A percentile compares a stretch with the other conserved stretches of the same genome.
phyloP scores from a whole-genome alignment of 2,797 vertebrate species.

The Euthynnus affinis region DNA sequence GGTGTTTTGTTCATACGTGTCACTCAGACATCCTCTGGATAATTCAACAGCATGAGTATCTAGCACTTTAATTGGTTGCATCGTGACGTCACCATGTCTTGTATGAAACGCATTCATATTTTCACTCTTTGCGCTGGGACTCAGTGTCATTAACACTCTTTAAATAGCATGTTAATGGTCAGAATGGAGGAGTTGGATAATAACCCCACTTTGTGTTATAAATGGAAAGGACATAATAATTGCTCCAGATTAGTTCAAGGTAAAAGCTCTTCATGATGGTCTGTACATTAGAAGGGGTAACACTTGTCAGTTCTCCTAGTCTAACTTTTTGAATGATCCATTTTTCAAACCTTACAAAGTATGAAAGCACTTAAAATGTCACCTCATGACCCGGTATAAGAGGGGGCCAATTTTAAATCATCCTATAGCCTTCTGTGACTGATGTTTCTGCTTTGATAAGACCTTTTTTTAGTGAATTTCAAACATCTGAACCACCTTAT shows the following conservation, averaged over 20 bases:
- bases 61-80: slow-evolving; percentile 63
- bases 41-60: slow-evolving; percentile 46
- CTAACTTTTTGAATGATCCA: not conserved
- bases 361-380: not conserved
- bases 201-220: slow-evolving; percentile 53
- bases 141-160: slow-evolving; percentile 45
- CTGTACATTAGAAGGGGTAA: slow-evolving; percentile 25
- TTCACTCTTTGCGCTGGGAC: slow-evolving; percentile 29
- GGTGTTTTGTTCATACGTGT: slow-evolving; percentile 58
- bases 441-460: slow-evolving; percentile 1
- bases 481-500: not conserved
- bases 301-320: slow-evolving; percentile 8
- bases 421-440: too few relatives aligned
- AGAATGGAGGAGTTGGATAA: slow-evolving; percentile 63
- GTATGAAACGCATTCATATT: slow-evolving; percentile 37
- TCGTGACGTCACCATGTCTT: slow-evolving; percentile 48
- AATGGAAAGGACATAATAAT: slow-evolving; percentile 62
- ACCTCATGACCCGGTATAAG: too few relatives aligned
- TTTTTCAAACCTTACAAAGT: not conserved
- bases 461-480: slow-evolving; percentile 5
- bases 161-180: slow-evolving; percentile 61
- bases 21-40: slow-evolving; percentile 61
- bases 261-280: slow-evolving; percentile 44
- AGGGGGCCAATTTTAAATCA: not conserved
- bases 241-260: slow-evolving; percentile 40